Evolutionary conservation across 2,797 vertebrate genomes (phyloP).

Genomic region (Lepidocolaptes lacrymiger): DNA sequence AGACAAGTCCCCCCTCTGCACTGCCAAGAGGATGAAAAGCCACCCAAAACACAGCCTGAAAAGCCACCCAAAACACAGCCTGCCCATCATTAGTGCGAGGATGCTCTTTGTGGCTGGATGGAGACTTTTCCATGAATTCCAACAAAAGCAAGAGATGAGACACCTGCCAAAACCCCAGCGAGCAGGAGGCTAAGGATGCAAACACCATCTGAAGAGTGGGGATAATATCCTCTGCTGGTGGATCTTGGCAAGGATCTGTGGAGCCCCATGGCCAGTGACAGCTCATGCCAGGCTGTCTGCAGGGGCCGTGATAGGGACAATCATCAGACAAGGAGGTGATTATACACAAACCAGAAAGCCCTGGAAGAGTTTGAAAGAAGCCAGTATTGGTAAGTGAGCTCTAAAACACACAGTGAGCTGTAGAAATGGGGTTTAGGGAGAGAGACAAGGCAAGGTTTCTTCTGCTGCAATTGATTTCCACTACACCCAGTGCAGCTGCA

Average conservation of each 20-base stretch:
- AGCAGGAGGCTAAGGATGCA: neutral
- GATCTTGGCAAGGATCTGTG: neutral
- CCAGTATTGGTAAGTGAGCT: neutral
- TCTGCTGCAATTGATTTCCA: neutral
- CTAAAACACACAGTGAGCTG: neutral
- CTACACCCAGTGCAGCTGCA: neutral
- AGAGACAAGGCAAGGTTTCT: neutral
- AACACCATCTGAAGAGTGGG: neutral
- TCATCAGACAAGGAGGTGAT: neutral
- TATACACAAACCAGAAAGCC: neutral
- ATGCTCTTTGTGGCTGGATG: neutral
- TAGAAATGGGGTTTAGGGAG: neutral
- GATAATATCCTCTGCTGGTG: neutral
- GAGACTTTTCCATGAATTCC: neutral
- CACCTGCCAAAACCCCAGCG: neutral
- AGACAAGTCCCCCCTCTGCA: neutral
- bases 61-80: neutral
- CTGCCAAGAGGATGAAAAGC: neutral
- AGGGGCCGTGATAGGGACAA: neutral
- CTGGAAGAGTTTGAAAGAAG: neutral
- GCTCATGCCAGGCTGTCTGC: conserved; percentile 18
- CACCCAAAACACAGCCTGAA: neutral
- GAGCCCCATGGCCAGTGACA: neutral
- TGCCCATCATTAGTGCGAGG: neutral
- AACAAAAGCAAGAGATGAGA: neutral